These are phyloP conservation scores for Pseudomyrmex sp. DNA, from an alignment of 1,140 invertebrate species.

Conservation along the genomic window DNA sequence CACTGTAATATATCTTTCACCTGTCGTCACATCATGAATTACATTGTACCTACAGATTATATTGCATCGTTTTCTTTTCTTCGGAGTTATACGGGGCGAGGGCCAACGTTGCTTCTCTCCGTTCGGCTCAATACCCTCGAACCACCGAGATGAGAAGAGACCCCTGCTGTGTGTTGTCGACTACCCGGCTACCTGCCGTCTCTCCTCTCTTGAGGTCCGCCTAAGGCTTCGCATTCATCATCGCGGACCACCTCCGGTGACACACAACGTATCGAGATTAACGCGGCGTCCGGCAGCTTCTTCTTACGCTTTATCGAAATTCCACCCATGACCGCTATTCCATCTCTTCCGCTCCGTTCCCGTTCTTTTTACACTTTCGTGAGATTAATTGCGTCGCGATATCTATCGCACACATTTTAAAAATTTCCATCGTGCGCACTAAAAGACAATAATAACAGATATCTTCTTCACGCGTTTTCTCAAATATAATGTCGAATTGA, in stretches of 20 bases:
- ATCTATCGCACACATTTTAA: neutral
- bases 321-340: neutral
- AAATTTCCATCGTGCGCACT: neutral
- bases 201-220: constrained; percentile 60
- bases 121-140: constrained; percentile 44
- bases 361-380: neutral
- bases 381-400: constrained; percentile 14
- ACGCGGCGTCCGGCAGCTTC: constrained; percentile 61
- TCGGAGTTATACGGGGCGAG: constrained; percentile 13
- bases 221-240: constrained; percentile 77
- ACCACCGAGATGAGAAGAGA: constrained; percentile 67
- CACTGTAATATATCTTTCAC: constrained; percentile 22
- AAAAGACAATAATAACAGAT: neutral
- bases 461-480: constrained; percentile 13
- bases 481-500: neutral
- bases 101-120: constrained; percentile 46
- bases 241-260: constrained; percentile 80
- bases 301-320: constrained; percentile 57
- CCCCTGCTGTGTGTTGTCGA: constrained; percentile 75
- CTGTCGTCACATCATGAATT: constrained; percentile 50
- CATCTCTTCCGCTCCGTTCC: neutral
- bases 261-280: constrained; percentile 73
- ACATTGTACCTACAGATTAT: constrained; percentile 25
- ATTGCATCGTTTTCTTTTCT: constrained; percentile 46
- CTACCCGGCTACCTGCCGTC: constrained; percentile 71